These are phyloP conservation scores for Neoaliturus tenellus DNA, from an alignment of 2,888 invertebrate genomes.

Conservation along the genomic window DNA sequence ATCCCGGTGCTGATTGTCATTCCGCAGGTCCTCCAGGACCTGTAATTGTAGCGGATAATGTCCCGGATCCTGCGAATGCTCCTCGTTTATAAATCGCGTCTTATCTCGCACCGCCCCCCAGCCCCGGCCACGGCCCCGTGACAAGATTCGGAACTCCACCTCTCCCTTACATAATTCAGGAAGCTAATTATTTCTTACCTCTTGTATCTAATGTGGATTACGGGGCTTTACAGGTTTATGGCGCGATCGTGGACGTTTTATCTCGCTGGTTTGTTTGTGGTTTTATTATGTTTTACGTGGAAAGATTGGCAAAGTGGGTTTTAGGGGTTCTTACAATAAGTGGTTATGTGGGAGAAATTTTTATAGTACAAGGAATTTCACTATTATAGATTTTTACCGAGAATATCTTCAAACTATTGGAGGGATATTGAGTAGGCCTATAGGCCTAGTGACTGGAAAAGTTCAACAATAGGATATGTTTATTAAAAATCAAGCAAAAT, in stretches of 20 bases:
- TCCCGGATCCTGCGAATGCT: constrained; percentile 26
- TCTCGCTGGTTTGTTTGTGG: not conserved
- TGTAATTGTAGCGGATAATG: constrained; percentile 46
- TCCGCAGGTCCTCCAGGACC: constrained; percentile 43
- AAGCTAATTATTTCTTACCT: constrained; percentile 52
- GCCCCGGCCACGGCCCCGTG: not conserved
- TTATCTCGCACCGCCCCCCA: constrained; percentile 5
- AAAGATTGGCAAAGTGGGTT: not conserved
- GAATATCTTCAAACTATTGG: no score
- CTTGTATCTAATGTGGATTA: constrained; percentile 49
- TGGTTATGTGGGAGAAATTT: no score
- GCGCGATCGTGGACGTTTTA: constrained; percentile 21
- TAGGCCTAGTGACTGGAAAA: no score
- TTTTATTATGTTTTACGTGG: not conserved
- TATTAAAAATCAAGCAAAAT: no score
- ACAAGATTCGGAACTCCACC: constrained; percentile 39
- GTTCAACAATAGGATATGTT: no score
- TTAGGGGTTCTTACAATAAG: no score
- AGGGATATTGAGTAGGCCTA: no score
- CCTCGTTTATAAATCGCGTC: constrained; percentile 47
- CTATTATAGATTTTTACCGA: no score
- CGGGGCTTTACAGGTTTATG: constrained; percentile 33
- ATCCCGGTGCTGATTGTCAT: constrained; percentile 47
- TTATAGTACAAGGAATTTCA: no score
- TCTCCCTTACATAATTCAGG: constrained; percentile 48